Base-by-base conservation (phyloP, 2,888 invertebrate genomes). In the Amblyjoppa proteus region DNA sequence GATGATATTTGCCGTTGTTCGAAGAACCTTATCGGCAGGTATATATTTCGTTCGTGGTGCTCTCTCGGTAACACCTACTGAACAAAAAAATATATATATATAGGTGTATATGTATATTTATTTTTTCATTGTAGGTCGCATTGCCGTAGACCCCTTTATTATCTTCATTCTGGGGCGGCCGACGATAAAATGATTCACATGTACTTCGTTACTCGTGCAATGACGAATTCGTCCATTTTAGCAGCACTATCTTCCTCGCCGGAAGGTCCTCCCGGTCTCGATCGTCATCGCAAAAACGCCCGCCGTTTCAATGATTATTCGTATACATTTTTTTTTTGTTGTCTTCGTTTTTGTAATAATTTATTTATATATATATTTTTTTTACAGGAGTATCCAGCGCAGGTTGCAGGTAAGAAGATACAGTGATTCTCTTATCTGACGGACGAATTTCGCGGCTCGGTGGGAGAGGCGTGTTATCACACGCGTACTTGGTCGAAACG, bases 1-100 rank as follows among this genome's bases (percentile, higher is more conserved):
- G 81, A 77, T 58, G 58, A 81, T 77, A 64, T 80, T 80, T 73
- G 31, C 13, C 49, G 25, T 38, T 34, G 58, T 45, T 74, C 56
- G 66, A 45, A 80, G 53, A 76, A 71, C 58, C 51, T 83, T 68
- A 83, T 73, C 66, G 76, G 73, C 73, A 81, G 69, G 61, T 81
- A 53, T 13, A 64, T 34, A 38, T 49, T 71, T 49, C 38, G 25
- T 49, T 16, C n/a, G n/a, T 9, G 4, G 11, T 38, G 49, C 20
- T 66, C 25, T 13, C 34, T 45, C 49, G 28, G 9, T 34, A 51
- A 51, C 28, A 58, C 45, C 16, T 49, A 49, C 16, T 49, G 13
- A 56, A 58, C 13, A 13, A 11, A 11, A 1, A 66, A 0, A 58
- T 41, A 16, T 16, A 16, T 61, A 13, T 58, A 61, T 56, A 34